Base-by-base conservation (phyloP, 2,888 invertebrate genomes). In the Cephus runcator region DNA sequence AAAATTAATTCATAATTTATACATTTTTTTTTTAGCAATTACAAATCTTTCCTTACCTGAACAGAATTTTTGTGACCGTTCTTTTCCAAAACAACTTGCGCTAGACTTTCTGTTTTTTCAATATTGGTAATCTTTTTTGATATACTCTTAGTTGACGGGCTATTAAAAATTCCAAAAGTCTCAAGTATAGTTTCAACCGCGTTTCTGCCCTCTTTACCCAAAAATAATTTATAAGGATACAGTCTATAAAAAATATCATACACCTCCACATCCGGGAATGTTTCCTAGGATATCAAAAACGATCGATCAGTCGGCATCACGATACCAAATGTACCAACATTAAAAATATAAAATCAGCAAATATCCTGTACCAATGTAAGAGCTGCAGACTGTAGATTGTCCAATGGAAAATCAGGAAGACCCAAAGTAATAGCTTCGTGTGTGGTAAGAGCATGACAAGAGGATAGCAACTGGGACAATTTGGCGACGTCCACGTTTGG, bases 331-430 rank as follows among this genome's bases (percentile, higher is more conserved):
- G 11, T 12, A 33, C 9, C 1, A 76, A 69, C 69, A 56, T 75
- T 11, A 69, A 71, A 23, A 35, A 77, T 23, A 34, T 40, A n/a
- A 30, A 73, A 12, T 71, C 71, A 76, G 34, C 3, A 71, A 12
- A 34, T 75, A 77, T 78, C 76, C 87, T 90, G 91, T 92, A 94
- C 97, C 94, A 97, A 87, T 81, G 97, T 94, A 81, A 92, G 91
- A 4, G 95, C 95, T 40, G 95, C 94, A 9, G 93, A 90, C 0
- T 92, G 91, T 75, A 98, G 91, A 91, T 95, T 97, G 87, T 98
- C 97, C 1, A 98, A 90, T 0, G 99, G 98, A 90, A 98, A 98
- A 92, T 98, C 97, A 0, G 98, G 98, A 79, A 99, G 92, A 77
- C 95, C 95, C 78, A 97, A 93, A 79, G 92, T 89, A 6, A 92